These are phyloP conservation scores for Galerucella nymphaeae DNA, from an alignment of 2,888 invertebrate genomes.

Conservation along the genomic window DNA sequence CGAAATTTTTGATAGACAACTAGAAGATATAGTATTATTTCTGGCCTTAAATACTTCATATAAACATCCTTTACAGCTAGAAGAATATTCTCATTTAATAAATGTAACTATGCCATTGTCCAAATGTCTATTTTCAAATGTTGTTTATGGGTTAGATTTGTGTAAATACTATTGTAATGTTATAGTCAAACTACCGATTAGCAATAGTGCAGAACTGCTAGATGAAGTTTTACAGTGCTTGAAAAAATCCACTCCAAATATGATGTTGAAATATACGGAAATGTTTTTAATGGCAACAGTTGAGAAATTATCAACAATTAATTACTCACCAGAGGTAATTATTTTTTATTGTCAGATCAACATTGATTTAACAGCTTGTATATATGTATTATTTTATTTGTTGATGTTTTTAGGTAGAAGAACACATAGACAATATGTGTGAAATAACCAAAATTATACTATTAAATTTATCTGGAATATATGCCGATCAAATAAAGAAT, in stretches of 20 bases:
- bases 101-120: slow-evolving; percentile 57
- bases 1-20: slow-evolving; percentile 42
- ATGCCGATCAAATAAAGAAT: slow-evolving; percentile 49
- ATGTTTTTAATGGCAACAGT: slow-evolving; percentile 46
- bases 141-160: slow-evolving; percentile 53
- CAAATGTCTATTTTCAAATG: slow-evolving; percentile 56
- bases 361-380: not conserved
- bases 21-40: slow-evolving; percentile 55
- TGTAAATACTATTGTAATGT: slow-evolving; percentile 48
- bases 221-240: slow-evolving; percentile 54
- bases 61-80: slow-evolving; percentile 47
- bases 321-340: slow-evolving; percentile 24
- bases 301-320: slow-evolving; percentile 37
- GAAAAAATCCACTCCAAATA: slow-evolving; percentile 50
- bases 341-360: not conserved
- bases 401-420: slow-evolving; percentile 45
- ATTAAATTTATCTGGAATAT: slow-evolving; percentile 50
- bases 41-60: slow-evolving; percentile 59
- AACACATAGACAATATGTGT: slow-evolving; percentile 47
- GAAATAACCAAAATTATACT: slow-evolving; percentile 52
- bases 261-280: slow-evolving; percentile 47
- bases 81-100: slow-evolving; percentile 57
- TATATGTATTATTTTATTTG: slow-evolving; percentile 5
- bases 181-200: slow-evolving; percentile 50
- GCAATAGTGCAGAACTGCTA: slow-evolving; percentile 50